Evolutionary conservation across 2,113 vertebrate species (phyloP).

Genomic region (Sakesphorus luctuosus): DNA sequence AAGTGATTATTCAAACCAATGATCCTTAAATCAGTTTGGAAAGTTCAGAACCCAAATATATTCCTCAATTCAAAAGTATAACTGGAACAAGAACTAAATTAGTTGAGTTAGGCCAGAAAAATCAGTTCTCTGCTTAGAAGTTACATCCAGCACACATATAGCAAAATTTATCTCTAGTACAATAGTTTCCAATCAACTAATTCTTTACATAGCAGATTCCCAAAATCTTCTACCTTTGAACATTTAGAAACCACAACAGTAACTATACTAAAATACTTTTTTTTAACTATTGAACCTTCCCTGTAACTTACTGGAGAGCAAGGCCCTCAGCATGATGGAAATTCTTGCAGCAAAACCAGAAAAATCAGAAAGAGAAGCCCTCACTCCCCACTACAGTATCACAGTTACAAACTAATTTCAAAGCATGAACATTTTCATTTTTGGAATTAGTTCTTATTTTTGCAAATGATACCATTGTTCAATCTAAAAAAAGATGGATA

Average conservation of each 20-base stretch:
- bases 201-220: background rate
- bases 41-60: conserved; percentile 1
- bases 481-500: background rate
- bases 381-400: background rate
- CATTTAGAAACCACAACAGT: background rate
- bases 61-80: background rate
- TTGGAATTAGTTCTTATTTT: background rate
- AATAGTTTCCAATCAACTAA: background rate
- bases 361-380: background rate
- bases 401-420: background rate
- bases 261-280: background rate
- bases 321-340: background rate
- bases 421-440: background rate
- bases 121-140: background rate
- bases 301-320: background rate
- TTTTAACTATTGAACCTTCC: background rate
- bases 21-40: background rate
- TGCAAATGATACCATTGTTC: background rate
- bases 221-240: background rate
- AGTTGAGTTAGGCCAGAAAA: background rate
- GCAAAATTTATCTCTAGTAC: background rate
- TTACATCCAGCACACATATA: background rate
- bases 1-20: background rate
- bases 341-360: background rate
- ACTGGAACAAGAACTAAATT: background rate